Evolutionary conservation across 2,113 vertebrate genomes (phyloP), one percentile per base, ranked within the genome.

Genomic region (Daphoenositta chrysoptera): DNA sequence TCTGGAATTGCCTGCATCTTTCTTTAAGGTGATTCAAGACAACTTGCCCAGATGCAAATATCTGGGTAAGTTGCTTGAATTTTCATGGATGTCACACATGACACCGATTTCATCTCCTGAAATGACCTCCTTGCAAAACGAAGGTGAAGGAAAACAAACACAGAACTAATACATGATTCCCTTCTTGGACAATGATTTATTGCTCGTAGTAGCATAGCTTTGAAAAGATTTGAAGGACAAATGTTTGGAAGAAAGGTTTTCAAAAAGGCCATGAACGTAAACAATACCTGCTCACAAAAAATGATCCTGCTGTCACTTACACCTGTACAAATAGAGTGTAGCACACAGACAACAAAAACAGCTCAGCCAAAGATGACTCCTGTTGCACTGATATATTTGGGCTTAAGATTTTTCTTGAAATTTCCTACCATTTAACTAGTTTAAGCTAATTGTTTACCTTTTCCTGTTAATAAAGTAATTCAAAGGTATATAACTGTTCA

Each of bases 191-290:
- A 39, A 3, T 31, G 35, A 68, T 75, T 27, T 50, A 58, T 33
- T 0, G 0, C 1, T 2, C 0, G 0, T 13, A 65, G 20, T 7
- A 87, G 56, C 9, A 48, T 5, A 79, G n/a, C 8, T 92, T 71
- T 79, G 57, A 58, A 91, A 60, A 66, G 19, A 78, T 15, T 23
- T 65, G 57, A 77, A 63, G 60, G 79, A 40, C 11, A 87, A 66
- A 56, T 12, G 6, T 69, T 72, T 40, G 19, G 48, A 57, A 70
- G 7, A 58, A 50, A 69, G 28, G 8, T 69, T 80, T 73, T 21
- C 37, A 47, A 68, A 90, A 83, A 66, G 33, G 15, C 15, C 47
- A 31, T 23, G 57, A 45, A 63, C 64, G 13, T 53, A 86, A 83
- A 60, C n/a, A 77, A 70, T 33, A 77, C 10, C 7, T 30, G 10